A percentile compares a stretch with the other conserved stretches of the same genome.
These are phyloP conservation scores for Jordanella pulchra DNA, from an alignment of 2,797 vertebrate species.

Conservation along the genomic window DNA sequence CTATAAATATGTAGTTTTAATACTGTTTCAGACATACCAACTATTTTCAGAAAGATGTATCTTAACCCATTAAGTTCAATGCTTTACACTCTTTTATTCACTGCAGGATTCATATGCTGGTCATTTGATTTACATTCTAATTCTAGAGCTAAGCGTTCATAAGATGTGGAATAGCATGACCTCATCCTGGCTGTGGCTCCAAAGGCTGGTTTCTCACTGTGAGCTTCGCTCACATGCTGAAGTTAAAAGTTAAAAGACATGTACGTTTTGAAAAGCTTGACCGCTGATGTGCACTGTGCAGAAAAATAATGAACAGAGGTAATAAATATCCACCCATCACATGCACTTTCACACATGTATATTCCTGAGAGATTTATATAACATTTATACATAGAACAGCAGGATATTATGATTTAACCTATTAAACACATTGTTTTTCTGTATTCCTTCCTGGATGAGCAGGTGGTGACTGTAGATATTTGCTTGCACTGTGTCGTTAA, in stretches of 20 bases:
- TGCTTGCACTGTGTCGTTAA: too few species aligned
- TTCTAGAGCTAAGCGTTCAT: conserved; percentile 55
- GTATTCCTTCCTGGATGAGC: too few species aligned
- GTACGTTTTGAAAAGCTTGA: not conserved
- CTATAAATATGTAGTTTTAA: not conserved
- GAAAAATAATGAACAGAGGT: not conserved
- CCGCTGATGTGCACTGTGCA: not conserved
- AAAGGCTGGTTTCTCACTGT: conserved; percentile 25
- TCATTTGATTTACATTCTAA: conserved; percentile 37
- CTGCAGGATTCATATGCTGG: conserved; percentile 54
- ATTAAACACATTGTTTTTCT: too few species aligned
- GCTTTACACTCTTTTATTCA: conserved; percentile 46
- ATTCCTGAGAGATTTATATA: not conserved
- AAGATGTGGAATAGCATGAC: conserved; percentile 51
- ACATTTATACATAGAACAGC: not conserved
- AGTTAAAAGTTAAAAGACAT: conserved; percentile 13
- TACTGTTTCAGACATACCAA: not conserved
- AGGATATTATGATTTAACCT: not conserved
- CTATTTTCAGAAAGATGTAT: too few species aligned
- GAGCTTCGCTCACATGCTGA: conserved; percentile 9
- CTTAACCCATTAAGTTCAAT: conserved; percentile 42
- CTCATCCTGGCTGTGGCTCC: conserved; percentile 40
- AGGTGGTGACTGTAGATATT: too few species aligned
- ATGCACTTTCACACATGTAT: not conserved
- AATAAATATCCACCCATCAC: not conserved